These are phyloP conservation scores for Xestobium rufovillosum DNA, from an alignment of 2,888 invertebrate species.

Conservation along the genomic window DNA sequence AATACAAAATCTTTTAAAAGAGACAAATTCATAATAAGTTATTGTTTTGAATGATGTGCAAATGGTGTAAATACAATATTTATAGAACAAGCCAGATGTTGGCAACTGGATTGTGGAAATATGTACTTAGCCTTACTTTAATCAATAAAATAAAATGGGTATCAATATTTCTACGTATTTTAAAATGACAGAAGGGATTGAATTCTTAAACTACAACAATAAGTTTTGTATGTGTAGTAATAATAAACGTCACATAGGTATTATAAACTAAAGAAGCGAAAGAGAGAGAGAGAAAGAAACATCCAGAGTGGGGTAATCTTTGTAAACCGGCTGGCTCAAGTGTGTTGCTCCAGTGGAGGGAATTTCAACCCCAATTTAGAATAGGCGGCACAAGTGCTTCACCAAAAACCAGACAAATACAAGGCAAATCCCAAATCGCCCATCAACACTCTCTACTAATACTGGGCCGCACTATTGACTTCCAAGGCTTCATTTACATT, in stretches of 20 bases:
- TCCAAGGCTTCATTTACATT: conserved; percentile 43
- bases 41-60: too few relatives aligned
- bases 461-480: conserved; percentile 25
- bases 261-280: conserved; percentile 18
- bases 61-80: too few relatives aligned
- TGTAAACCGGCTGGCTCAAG: conserved; percentile 38
- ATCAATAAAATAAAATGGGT: too few relatives aligned
- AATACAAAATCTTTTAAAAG: too few relatives aligned
- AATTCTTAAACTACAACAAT: conserved; percentile 31
- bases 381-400: conserved; percentile 26
- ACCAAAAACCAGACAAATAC: neutral
- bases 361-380: conserved; percentile 23
- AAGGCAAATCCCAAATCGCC: conserved; percentile 2
- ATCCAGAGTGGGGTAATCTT: conserved; percentile 39
- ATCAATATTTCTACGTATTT: too few relatives aligned
- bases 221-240: conserved; percentile 32
- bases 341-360: conserved; percentile 33
- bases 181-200: too few relatives aligned
- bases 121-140: too few relatives aligned
- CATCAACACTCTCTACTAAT: conserved; percentile 26
- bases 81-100: too few relatives aligned
- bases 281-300: conserved; percentile 39
- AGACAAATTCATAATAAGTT: too few relatives aligned
- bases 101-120: too few relatives aligned
- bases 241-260: conserved; percentile 31